Evolutionary conservation across 2,888 invertebrate species (phyloP).

Genomic region (Aleiodes leptofemur): DNA sequence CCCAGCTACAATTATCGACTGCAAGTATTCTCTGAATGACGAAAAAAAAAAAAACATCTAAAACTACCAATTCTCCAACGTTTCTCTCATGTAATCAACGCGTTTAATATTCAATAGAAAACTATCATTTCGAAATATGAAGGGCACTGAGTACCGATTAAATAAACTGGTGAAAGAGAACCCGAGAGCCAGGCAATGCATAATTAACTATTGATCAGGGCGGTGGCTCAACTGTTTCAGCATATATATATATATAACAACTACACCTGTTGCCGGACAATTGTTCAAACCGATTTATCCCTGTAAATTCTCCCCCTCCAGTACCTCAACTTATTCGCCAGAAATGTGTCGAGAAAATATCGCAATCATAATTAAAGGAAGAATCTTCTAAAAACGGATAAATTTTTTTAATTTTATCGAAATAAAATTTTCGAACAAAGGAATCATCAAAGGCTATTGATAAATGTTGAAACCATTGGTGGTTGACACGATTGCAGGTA

Average conservation of each 20-base stretch:
- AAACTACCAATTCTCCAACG: too few species aligned
- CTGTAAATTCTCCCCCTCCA: not conserved
- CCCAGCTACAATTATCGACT: not conserved
- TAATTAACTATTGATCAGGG: slow-evolving; percentile 72
- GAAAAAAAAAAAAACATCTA: too few species aligned
- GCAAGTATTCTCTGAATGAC: not conserved
- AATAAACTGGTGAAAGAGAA: slow-evolving; percentile 19
- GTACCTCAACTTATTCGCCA: not conserved
- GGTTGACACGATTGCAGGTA: slow-evolving; percentile 56
- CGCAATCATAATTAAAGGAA: too few species aligned
- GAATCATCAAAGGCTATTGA: not conserved
- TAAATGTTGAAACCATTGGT: not conserved
- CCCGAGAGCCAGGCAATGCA: slow-evolving; percentile 48
- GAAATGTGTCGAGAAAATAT: not conserved
- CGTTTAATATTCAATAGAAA: too few species aligned
- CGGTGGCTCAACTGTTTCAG: slow-evolving; percentile 61
- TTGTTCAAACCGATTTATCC: slow-evolving; percentile 15
- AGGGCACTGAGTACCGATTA: not conserved
- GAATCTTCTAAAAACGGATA: too few species aligned
- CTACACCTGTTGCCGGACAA: slow-evolving; percentile 67
- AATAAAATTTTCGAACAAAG: too few species aligned
- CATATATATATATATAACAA: slow-evolving; percentile 52
- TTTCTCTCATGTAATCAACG: too few species aligned
- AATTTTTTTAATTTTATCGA: too few species aligned
- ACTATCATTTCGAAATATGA: not conserved